Conservation (phyloP, 2,888 invertebrate genomes). For the Spialia ferax region DNA sequence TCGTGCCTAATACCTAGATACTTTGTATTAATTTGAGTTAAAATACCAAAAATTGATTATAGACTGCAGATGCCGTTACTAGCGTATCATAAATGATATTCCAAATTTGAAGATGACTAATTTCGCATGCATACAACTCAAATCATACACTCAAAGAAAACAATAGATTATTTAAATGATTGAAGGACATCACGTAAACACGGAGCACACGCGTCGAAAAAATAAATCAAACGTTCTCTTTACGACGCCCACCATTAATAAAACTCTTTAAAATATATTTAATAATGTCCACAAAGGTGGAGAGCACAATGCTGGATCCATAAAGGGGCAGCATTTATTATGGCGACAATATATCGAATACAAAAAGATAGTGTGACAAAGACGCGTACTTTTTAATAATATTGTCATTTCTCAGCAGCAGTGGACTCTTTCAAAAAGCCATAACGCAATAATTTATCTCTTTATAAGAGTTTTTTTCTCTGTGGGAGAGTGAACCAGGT, state of each 20-base stretch:
- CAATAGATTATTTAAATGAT: slow-evolving; percentile 58
- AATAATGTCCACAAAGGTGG: slow-evolving; percentile 85
- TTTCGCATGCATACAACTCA: neutral
- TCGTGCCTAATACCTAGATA: too few relatives aligned
- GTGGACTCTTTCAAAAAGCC: slow-evolving; percentile 86
- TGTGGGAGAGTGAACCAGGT: slow-evolving; percentile 81
- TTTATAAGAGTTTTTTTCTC: slow-evolving; percentile 84
- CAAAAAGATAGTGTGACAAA: slow-evolving; percentile 87
- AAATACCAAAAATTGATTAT: too few relatives aligned
- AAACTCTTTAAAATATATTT: slow-evolving; percentile 86
- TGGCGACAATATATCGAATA: slow-evolving; percentile 85
- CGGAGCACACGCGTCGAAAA: slow-evolving; percentile 84
- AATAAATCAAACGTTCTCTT: slow-evolving; percentile 83
- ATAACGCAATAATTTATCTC: slow-evolving; percentile 86
- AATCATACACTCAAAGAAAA: slow-evolving; percentile 19
- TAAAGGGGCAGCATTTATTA: slow-evolving; percentile 86
- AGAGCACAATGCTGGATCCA: slow-evolving; percentile 81
- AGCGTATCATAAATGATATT: neutral
- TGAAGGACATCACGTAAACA: slow-evolving; percentile 73
- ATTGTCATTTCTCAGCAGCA: slow-evolving; percentile 87
- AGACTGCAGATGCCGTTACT: too few relatives aligned
- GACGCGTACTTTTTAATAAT: slow-evolving; percentile 86
- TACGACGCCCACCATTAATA: slow-evolving; percentile 85
- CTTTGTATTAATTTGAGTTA: too few relatives aligned
- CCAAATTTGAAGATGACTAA: neutral